Conservation (phyloP, 1,140 invertebrate species). For the Zaprionus tsacasi region DNA sequence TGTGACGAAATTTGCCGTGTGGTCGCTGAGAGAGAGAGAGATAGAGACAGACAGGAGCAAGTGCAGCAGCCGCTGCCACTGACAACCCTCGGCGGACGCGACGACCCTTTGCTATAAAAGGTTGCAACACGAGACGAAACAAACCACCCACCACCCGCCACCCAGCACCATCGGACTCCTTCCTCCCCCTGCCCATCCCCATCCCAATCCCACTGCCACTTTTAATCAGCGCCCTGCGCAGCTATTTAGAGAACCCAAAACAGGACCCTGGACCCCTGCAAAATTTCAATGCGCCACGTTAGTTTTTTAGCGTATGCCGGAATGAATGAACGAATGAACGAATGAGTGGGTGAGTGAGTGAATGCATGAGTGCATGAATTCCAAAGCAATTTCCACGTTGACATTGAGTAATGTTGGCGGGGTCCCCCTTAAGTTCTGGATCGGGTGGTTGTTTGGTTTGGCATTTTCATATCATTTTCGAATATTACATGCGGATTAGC, state of each 20-base stretch:
- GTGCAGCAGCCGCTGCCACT: constrained; percentile 54
- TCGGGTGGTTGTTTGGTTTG: constrained; percentile 76
- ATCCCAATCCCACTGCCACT: constrained; percentile 53
- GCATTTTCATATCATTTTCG: constrained; percentile 83
- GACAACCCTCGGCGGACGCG: constrained; percentile 36
- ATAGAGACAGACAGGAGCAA: constrained; percentile 45
- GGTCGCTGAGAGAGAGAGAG: no score
- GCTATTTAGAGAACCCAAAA: constrained; percentile 65
- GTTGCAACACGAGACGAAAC: constrained; percentile 67
- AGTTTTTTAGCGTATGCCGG: constrained; percentile 56
- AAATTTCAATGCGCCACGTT: constrained; percentile 69
- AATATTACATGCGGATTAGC: constrained; percentile 84
- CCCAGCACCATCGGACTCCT: constrained; percentile 27
- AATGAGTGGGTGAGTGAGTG: constrained; percentile 42
- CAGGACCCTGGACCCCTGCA: constrained; percentile 22
- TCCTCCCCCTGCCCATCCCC: constrained; percentile 14
- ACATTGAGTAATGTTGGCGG: constrained; percentile 81
- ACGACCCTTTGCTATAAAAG: constrained; percentile 51
- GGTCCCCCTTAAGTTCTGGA: background rate
- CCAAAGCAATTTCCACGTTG: constrained; percentile 81
- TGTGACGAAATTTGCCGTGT: constrained; percentile 70
- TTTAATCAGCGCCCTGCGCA: constrained; percentile 79
- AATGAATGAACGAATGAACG: background rate
- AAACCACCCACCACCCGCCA: constrained; percentile 3
- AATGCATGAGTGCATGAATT: constrained; percentile 73